Evolutionary conservation across 64 coral and sea anemone genomes (phyloP), one percentile per base, ranked within the genome.

Genomic region (Porites australiensis): DNA sequence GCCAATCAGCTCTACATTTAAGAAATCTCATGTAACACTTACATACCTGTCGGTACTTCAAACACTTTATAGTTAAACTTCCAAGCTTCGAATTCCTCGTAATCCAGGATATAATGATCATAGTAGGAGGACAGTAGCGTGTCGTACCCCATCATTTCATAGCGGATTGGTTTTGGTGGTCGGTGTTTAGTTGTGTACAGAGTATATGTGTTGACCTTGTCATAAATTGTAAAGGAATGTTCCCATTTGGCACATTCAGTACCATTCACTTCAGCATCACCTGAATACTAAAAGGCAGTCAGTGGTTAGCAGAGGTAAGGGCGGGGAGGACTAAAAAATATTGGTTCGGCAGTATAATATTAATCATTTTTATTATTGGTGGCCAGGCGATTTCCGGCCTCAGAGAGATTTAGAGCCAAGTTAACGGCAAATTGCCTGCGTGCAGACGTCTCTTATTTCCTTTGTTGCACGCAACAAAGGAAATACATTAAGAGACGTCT

Each of bases 111-210:
- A n/a, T 99, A 99, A 55, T 94, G 94, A 62, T 99, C 98, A 62
- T 99, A 99, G 76, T 99, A 99, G 1, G 98, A 99, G n/a, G 98
- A 94, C 6, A 99, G 72, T n/a, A 99, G 63, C 4, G 98, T 99
- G 44, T 99, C 98, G 21, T 99, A 99, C 3, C 98, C 98, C 67
- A 96, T 91, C 98, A 99, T 99, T 81, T 99, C 98, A 68, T 99
- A 99, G 14, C 94, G 94, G 8, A 99, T 59, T 64, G 98, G 98
- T 88, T 21, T 91, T 44, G 47, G 58, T 2, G 94, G 94, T 3
- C 51, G 77, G 5, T 76, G 82, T 78, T 84, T 90, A 65, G 94
- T 95, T 3, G 94, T 98, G 82, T 95, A 93, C 6, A 98, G 51
- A 44, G 94, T 95, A 55, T 98, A 98, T 5, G 96, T 93, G 82